Evolutionary conservation across 1,140 invertebrate genomes (phyloP), one percentile per base, ranked within the genome.

Genomic region (Neodiprion fabricii): DNA sequence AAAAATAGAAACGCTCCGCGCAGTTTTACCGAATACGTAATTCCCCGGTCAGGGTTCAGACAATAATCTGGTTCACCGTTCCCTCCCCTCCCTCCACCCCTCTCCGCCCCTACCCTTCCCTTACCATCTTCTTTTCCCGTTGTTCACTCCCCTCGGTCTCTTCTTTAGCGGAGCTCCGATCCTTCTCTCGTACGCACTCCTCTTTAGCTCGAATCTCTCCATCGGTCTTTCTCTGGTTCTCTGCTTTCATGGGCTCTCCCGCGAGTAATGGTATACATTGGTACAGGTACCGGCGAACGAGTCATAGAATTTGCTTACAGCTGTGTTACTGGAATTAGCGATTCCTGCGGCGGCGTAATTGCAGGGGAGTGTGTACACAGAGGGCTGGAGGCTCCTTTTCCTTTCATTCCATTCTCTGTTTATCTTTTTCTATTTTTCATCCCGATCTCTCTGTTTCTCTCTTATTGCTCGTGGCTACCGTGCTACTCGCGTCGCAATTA

Each of bases 41-140:
- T 84, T 82, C 80, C 76, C 77, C 67, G 83, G 82, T 84, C 81
- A 83, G 79, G 80, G 80, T 84, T 85, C 83, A 80, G 80, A 79
- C 82, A 82, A 85, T 85, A 85, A 85, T 85, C 82, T 84, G 79
- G 83, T 85, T 83, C 82, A 83, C 79, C 81, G 78, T n/a, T n/a
- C n/a, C n/a, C n/a, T n/a, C n/a, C n/a, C n/a, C n/a, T n/a, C n/a
- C 5, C 49, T 7, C 11, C 11, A 53, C n/a, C 1, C 14, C 0
- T n/a, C 48, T 9, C 67, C 1, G 9, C 17, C 21, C 28, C 11
- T 47, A 53, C 75, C 53, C 48, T 61, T 50, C 65, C 70, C 73
- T 76, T 73, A 71, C 65, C 69, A 53, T 71, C 48, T 70, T 49
- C 74, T 53, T 50, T 77, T 23, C 61, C 50, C 40, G 4, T 9